A percentile compares a stretch with the other conserved stretches of the same genome.
phyloP scores from a whole-genome alignment of 2,797 vertebrate genomes.

The Tokudaia tokunoshimensis region DNA sequence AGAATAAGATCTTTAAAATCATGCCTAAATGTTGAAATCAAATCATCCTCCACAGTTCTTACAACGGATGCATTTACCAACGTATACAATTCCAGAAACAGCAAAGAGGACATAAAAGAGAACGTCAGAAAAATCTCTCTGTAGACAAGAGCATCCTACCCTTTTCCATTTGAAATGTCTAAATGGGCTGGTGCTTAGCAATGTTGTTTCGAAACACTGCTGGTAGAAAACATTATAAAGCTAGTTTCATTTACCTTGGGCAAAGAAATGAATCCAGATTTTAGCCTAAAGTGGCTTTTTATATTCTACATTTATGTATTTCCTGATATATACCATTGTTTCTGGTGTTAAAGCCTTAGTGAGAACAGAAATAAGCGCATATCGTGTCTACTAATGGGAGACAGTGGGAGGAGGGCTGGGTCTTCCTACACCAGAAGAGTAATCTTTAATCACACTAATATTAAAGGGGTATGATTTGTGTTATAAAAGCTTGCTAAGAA shows the following conservation, averaged over 20 bases:
- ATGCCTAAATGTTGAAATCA: not conserved
- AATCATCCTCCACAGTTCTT: not conserved
- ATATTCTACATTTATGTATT: not conserved
- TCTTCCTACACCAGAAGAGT: not conserved
- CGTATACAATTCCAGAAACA: not conserved
- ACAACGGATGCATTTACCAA: not conserved
- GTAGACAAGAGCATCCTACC: not conserved
- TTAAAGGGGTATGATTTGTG: not conserved
- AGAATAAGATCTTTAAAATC: not conserved
- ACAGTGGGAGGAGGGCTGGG: not conserved
- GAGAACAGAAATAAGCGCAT: not conserved
- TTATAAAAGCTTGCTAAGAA: not conserved
- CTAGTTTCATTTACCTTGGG: not conserved
- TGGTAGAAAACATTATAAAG: not conserved
- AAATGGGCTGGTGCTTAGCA: not conserved
- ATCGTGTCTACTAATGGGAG: not conserved
- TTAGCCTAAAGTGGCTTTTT: not conserved
- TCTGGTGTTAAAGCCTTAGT: not conserved
- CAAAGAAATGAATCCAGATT: not conserved
- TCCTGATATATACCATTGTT: not conserved
- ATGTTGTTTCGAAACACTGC: not conserved
- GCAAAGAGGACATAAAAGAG: not conserved
- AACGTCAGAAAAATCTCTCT: not conserved
- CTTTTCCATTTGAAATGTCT: not conserved
- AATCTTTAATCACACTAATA: conserved; percentile 52